Evolutionary conservation across 2,797 vertebrate species (phyloP), one percentile per base, ranked within the genome.

Genomic region (Xiphorhynchus erythropygius): DNA sequence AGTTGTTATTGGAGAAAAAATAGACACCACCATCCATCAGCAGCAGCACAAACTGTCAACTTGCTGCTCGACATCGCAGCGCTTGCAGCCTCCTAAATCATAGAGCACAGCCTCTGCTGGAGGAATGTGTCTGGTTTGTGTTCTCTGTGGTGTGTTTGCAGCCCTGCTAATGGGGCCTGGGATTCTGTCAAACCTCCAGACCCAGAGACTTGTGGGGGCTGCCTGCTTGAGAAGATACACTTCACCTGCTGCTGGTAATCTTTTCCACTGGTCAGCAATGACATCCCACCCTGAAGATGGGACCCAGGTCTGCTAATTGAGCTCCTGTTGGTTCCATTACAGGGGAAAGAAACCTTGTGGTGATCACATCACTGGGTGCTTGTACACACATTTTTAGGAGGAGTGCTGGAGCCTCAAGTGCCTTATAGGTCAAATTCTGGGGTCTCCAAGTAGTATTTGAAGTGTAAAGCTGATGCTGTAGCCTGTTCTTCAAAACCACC

Each of bases 131-230:
- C 84, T 92, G 94, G 18, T 74, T 70, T 88, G 22, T 79, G 76
- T 37, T 69, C 74, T 30, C 62, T 0, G 0, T 30, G 63, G 28
- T 25, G 44, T 30, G 2, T 24, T 55, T 46, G 27, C 33, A 77
- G 84, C 55, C 78, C 88, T 59, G n/a, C 78, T 49, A 18, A 35
- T 0, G 0, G 44, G 55, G 15, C 24, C 39, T 28, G 67, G 50
- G 53, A 3, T 62, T 50, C 33, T 57, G 71, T 65, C 59, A 71
- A 10, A 50, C n/a, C 68, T 67, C 44, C 19, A 5, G 15, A 16
- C n/a, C 39, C 75, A 14, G 18, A 25, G n/a, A 60, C 1, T 0
- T 3, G 33, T 7, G 33, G 13, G 27, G 10, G 46, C 32, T 0
- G 1, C 32, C 33, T 82, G 67, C 37, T 70, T 3, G 7, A 27